Conservation (phyloP, 2,113 vertebrate genomes). For the Trachemys scripta region DNA sequence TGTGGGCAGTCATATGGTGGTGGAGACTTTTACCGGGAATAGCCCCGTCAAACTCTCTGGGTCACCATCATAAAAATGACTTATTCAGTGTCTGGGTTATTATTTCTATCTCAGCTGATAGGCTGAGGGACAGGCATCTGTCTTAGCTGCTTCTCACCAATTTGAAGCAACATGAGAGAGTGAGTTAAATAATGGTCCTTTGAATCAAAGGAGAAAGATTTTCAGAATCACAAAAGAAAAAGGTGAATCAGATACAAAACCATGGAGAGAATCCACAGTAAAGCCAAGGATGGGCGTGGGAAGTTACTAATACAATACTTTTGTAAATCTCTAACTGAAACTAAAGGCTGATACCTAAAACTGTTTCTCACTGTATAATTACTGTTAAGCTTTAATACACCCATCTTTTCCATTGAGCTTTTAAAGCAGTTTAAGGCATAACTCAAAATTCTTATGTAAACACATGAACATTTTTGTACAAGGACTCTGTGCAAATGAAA, state of each 20-base stretch:
- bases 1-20: background rate
- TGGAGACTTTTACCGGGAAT: background rate
- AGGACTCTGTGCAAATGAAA: background rate
- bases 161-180: background rate
- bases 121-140: background rate
- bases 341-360: background rate
- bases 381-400: background rate
- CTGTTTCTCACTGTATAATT: rapidly evolving
- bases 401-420: background rate
- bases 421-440: rapidly evolving
- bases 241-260: background rate
- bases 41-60: background rate
- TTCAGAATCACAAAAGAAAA: background rate
- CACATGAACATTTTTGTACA: background rate
- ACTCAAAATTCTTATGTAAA: background rate
- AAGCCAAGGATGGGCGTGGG: background rate
- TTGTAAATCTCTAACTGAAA: background rate
- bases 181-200: background rate
- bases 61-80: background rate
- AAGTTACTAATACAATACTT: background rate
- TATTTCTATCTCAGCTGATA: background rate
- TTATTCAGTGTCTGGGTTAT: background rate
- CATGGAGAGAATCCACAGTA: rapidly evolving
- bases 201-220: background rate
- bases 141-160: background rate